These are phyloP conservation scores for Acridotheres tristis DNA, from an alignment of 2,797 vertebrate species.

Conservation along the genomic window DNA sequence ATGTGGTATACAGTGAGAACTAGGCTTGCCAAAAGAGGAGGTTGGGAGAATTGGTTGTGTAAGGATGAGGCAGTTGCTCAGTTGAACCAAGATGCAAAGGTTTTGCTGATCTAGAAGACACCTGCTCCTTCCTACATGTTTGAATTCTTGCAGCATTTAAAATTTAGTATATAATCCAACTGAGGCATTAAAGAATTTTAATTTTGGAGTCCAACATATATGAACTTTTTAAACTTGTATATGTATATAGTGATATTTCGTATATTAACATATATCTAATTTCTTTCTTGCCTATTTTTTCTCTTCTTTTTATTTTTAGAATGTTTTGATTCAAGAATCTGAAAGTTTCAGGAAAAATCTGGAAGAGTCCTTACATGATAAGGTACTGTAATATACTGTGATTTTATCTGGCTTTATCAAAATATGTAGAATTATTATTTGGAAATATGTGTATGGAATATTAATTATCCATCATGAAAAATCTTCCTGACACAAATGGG, in stretches of 20 bases:
- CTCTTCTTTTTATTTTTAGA: slow-evolving; percentile 76
- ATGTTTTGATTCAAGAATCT: slow-evolving; percentile 96
- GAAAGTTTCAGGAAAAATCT: slow-evolving; percentile 96
- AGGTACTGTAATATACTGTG: slow-evolving; percentile 78
- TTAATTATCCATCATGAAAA: not conserved
- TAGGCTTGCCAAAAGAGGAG: not conserved
- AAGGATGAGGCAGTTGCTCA: not conserved
- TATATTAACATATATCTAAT: not conserved
- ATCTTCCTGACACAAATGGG: not conserved
- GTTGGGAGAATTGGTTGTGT: not conserved
- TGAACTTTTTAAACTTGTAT: not conserved
- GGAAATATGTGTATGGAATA: not conserved
- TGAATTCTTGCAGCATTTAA: not conserved
- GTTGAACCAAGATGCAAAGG: not conserved
- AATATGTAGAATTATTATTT: not conserved
- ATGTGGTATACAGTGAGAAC: not conserved
- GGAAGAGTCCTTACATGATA: slow-evolving; percentile 96
- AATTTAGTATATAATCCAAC: not conserved
- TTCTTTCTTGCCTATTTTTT: not conserved
- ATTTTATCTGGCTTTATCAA: not conserved
- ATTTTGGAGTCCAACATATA: not conserved
- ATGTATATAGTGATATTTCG: not conserved
- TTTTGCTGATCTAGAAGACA: not conserved
- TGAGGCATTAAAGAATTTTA: not conserved
- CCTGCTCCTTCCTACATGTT: not conserved